Conservation (phyloP, 2,797 vertebrate genomes). For the Lepus oiostolus region DNA sequence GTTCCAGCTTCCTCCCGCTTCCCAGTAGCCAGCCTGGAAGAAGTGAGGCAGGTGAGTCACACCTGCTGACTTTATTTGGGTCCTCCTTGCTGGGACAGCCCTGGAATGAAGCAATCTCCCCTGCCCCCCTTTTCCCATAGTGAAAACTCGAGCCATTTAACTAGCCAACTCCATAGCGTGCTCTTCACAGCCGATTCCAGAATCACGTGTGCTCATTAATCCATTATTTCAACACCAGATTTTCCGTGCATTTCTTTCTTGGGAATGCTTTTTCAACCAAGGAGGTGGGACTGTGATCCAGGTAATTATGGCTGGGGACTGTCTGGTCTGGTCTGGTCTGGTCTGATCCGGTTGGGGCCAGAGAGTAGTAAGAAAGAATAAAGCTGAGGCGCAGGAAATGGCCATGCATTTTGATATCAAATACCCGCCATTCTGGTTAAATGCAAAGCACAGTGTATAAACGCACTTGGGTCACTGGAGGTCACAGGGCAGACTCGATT, state of each 20-base stretch:
- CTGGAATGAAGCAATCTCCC: no score
- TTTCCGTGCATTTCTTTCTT: neutral
- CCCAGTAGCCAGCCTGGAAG: neutral
- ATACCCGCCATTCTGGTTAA: constrained; percentile 48
- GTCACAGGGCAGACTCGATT: constrained; percentile 34
- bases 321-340: constrained; percentile 11
- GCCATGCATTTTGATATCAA: constrained; percentile 60
- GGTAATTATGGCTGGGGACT: neutral
- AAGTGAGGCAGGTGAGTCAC: neutral
- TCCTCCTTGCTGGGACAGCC: neutral
- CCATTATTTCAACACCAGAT: neutral
- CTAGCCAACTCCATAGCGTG: fast-evolving
- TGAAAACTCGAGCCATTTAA: neutral
- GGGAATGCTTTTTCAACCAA: neutral
- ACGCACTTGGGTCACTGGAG: neutral
- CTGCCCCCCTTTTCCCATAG: neutral
- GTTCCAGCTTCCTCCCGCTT: neutral
- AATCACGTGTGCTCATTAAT: fast-evolving
- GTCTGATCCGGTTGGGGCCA: neutral
- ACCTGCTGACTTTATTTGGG: no score
- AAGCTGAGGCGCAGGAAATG: neutral
- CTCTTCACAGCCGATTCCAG: neutral
- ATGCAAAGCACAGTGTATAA: constrained; percentile 53
- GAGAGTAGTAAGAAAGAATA: neutral
- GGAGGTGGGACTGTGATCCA: neutral